phyloP scores from a whole-genome alignment of 2,113 vertebrate species.

The Limanda limanda region DNA sequence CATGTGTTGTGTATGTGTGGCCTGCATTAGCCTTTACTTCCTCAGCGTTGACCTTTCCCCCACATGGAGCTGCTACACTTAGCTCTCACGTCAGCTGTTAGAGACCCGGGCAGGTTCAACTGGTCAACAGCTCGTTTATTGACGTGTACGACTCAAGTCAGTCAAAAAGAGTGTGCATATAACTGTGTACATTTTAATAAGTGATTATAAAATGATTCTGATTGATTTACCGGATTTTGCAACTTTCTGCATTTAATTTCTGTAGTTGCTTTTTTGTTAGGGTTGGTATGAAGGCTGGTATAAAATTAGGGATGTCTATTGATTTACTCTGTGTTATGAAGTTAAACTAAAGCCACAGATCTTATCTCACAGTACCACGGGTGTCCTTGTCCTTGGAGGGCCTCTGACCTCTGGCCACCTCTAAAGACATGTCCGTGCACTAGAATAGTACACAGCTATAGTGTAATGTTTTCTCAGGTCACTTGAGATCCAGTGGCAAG shows the following conservation, averaged over 20 bases:
- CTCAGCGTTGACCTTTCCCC: conserved; percentile 72
- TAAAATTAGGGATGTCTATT: background rate
- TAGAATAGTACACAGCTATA: conserved; percentile 18
- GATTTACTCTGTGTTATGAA: background rate
- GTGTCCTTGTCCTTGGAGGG: conserved; percentile 8
- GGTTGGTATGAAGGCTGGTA: no score
- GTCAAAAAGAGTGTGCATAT: background rate
- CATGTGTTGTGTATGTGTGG: conserved; percentile 29
- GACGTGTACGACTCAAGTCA: background rate
- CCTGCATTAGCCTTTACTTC: conserved; percentile 20
- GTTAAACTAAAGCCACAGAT: background rate
- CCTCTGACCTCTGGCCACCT: conserved; percentile 16
- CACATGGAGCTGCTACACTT: conserved; percentile 50
- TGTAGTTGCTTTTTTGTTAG: background rate
- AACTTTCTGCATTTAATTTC: no score
- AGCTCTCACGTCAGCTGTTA: conserved; percentile 68
- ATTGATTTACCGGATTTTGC: background rate
- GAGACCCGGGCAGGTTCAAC: conserved; percentile 47
- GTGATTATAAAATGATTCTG: background rate
- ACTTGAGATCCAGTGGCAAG: background rate
- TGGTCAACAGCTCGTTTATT: background rate
- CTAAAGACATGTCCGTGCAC: conserved; percentile 23
- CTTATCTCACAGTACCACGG: conserved; percentile 31
- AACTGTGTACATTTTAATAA: background rate
- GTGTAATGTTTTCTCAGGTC: background rate